Conservation (phyloP, 2,113 vertebrate species). For the Hucho hucho region DNA sequence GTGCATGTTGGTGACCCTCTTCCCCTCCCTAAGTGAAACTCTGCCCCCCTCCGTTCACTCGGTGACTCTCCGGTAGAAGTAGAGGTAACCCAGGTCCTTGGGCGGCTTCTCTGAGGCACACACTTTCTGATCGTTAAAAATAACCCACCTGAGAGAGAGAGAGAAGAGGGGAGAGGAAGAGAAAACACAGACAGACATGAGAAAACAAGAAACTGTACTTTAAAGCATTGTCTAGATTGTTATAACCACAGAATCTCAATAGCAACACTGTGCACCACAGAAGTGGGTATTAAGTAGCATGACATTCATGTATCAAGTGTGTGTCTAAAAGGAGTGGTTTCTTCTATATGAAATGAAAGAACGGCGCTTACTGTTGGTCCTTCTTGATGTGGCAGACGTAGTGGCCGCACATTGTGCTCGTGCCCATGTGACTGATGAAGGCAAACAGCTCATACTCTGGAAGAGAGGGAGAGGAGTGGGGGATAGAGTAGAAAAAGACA, state of each 20-base stretch:
- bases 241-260: too few species aligned
- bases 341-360: not conserved
- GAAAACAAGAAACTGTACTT: not conserved
- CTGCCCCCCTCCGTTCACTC: conserved; percentile 76
- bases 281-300: too few species aligned
- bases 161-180: not conserved
- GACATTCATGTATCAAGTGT: not conserved
- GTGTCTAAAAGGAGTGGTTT: not conserved
- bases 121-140: conserved; percentile 99
- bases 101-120: conserved; percentile 98
- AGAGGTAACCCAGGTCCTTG: conserved; percentile 98
- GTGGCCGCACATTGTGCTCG: conserved; percentile 98
- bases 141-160: conserved; percentile 86
- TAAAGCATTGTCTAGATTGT: too few species aligned
- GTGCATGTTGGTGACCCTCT: conserved; percentile 38
- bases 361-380: conserved; percentile 86
- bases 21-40: conserved; percentile 25
- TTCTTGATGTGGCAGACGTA: conserved; percentile 99
- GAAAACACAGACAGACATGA: not conserved
- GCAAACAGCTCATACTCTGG: conserved; percentile 96
- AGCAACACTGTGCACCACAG: too few species aligned
- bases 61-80: conserved; percentile 91
- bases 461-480: conserved; percentile 1
- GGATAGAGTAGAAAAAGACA: not conserved
- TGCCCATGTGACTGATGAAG: conserved; percentile 99